These are phyloP conservation scores for Anabas testudineus DNA, from an alignment of 2,797 vertebrate species.

Conservation along the genomic window DNA sequence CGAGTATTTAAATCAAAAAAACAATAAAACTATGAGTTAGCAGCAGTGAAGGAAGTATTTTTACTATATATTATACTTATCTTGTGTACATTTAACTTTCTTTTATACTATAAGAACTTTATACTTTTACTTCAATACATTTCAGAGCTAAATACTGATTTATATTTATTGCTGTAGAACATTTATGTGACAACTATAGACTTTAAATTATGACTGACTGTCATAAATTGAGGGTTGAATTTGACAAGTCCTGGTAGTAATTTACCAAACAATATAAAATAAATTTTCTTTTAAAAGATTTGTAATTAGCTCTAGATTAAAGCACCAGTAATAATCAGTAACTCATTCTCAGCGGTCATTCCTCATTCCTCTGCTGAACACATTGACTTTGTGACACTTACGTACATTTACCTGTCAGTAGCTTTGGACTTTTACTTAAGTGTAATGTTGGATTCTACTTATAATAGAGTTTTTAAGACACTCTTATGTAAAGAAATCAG, in stretches of 20 bases:
- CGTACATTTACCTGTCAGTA: not conserved
- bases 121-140: not conserved
- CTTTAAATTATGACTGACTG: too few relatives aligned
- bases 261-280: too few relatives aligned
- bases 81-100: too few relatives aligned
- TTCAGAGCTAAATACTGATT: not conserved
- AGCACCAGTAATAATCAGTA: not conserved
- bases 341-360: too few relatives aligned
- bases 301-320: too few relatives aligned
- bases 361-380: not conserved
- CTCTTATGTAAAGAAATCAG: not conserved
- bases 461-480: too few relatives aligned
- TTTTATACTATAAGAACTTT: too few relatives aligned
- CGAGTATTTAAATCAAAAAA: conserved; percentile 12
- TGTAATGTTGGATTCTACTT: too few relatives aligned
- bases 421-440: not conserved
- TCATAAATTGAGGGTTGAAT: too few relatives aligned
- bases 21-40: not conserved
- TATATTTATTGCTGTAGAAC: not conserved
- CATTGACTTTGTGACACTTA: not conserved
- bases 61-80: not conserved
- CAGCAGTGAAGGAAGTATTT: not conserved
- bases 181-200: not conserved
- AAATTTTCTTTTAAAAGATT: too few relatives aligned
- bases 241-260: too few relatives aligned